These are phyloP conservation scores for Lacanobia oleracea DNA, from an alignment of 2,888 invertebrate species.

Conservation along the genomic window DNA sequence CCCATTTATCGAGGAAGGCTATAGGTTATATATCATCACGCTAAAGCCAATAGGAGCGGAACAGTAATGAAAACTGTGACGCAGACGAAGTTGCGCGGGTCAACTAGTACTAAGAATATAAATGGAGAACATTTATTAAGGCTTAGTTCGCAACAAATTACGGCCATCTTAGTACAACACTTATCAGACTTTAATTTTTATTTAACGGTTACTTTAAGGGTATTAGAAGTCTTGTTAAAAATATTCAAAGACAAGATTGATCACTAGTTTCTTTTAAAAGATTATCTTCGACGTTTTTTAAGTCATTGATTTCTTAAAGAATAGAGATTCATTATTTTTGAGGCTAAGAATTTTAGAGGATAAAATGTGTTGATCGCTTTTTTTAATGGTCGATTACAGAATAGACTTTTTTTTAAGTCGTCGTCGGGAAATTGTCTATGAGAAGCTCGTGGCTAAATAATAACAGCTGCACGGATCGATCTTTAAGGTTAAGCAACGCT, in stretches of 20 bases:
- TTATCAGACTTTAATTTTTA: slow-evolving; percentile 21
- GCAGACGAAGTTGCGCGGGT: no score
- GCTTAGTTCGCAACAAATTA: slow-evolving; percentile 18
- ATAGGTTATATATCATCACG: no score
- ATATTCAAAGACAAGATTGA: slow-evolving; percentile 28
- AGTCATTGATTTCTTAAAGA: slow-evolving; percentile 9
- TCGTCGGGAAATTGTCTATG: no score
- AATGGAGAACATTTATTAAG: slow-evolving; percentile 12
- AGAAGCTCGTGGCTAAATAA: no score
- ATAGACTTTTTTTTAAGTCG: no score
- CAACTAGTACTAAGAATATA: no score
- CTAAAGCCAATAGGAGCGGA: no score
- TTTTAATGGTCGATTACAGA: not conserved
- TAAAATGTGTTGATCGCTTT: not conserved
- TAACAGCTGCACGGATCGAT: no score
- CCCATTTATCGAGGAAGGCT: no score
- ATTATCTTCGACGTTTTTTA: not conserved
- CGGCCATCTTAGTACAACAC: not conserved
- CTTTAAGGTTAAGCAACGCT: no score
- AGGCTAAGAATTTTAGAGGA: not conserved
- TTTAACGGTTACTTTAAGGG: not conserved
- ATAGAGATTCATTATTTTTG: slow-evolving; percentile 9
- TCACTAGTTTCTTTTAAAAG: not conserved
- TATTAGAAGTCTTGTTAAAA: slow-evolving; percentile 1
- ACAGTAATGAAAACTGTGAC: no score